phyloP scores from a whole-genome alignment of 2,888 invertebrate species.

The Plemyria rubiginata region DNA sequence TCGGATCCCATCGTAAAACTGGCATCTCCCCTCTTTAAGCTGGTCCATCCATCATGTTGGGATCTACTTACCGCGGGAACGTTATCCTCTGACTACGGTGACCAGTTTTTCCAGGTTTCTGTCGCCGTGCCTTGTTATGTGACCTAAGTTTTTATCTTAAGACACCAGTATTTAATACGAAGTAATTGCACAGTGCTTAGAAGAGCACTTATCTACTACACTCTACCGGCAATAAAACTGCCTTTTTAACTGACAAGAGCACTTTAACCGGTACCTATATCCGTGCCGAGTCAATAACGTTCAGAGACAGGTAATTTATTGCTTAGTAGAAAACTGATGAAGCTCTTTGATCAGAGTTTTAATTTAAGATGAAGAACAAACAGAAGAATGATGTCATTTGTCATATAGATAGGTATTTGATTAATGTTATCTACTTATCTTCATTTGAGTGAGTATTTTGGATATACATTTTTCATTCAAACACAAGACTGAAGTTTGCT shows the following conservation, averaged over 20 bases:
- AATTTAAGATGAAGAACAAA: not conserved
- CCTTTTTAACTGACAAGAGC: not conserved
- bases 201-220: constrained; percentile 1
- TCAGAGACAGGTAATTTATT: constrained; percentile 5
- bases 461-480: not conserved
- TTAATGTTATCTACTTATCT: no score
- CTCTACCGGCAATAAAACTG: not conserved
- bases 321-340: constrained; percentile 3
- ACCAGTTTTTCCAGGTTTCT: no score
- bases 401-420: no score
- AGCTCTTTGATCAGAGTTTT: constrained; percentile 6
- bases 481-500: not conserved
- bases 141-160: not conserved
- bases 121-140: no score
- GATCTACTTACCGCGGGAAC: no score
- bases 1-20: no score
- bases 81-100: no score
- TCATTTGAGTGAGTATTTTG: no score
- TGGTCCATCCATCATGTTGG: no score
- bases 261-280: not conserved
- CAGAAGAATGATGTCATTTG: not conserved
- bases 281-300: not conserved
- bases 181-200: constrained; percentile 6
- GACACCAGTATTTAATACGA: not conserved
- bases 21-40: no score